A percentile compares a stretch with the other conserved stretches of the same genome.
Evolutionary conservation across 2,888 invertebrate species (phyloP).

Genomic region (Trilocha varians): DNA sequence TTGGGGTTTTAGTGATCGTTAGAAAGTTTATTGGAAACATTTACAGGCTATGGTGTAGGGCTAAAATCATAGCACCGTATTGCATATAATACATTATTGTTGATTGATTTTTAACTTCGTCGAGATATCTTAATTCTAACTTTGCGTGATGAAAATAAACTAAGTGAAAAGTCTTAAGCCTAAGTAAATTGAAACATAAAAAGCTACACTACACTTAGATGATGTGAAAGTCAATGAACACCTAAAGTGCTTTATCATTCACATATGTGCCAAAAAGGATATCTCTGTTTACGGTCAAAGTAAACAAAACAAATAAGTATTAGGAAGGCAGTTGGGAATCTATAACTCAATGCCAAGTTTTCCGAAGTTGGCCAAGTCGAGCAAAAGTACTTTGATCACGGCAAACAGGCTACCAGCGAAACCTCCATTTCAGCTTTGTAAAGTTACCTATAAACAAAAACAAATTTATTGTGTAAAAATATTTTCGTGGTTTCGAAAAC

Average conservation of each 20-base stretch:
- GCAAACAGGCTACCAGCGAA: slow-evolving; percentile 45
- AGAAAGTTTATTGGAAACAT: too few species aligned
- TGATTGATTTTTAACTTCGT: too few species aligned
- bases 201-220: background rate
- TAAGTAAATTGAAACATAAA: too few species aligned
- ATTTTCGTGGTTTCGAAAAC: background rate
- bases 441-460: slow-evolving; percentile 62
- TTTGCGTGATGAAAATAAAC: too few species aligned
- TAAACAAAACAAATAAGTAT: slow-evolving; percentile 67
- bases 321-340: slow-evolving; percentile 65
- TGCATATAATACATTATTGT: too few species aligned
- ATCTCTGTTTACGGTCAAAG: slow-evolving; percentile 61
- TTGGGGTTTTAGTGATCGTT: too few species aligned
- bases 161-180: too few species aligned
- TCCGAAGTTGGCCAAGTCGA: slow-evolving; percentile 53
- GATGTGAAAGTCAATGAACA: slow-evolving; percentile 6
- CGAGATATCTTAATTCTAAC: too few species aligned
- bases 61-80: too few species aligned
- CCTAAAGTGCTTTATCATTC: slow-evolving; percentile 14
- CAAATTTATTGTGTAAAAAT: slow-evolving; percentile 2
- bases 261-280: slow-evolving; percentile 25
- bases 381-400: slow-evolving; percentile 48
- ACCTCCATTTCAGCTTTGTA: slow-evolving; percentile 48
- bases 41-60: too few species aligned
- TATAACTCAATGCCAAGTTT: slow-evolving; percentile 72